Evolutionary conservation across 2,113 vertebrate genomes (phyloP), one percentile per base, ranked within the genome.

Genomic region (Alethe castanea): DNA sequence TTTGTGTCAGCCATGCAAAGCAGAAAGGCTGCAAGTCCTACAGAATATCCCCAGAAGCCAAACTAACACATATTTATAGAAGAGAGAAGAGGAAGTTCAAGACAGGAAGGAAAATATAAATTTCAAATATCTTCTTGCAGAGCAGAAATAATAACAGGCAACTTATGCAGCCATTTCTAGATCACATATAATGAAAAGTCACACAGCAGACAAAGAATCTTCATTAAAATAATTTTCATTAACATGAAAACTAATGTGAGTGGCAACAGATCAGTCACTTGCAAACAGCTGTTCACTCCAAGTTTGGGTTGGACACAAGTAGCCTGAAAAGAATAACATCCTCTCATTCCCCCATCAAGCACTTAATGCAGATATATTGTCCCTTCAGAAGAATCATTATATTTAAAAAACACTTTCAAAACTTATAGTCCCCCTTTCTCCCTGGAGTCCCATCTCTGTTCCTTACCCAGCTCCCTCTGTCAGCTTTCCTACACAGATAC

Each of bases 81-180:
- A 71, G 79, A 84, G 25, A 86, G 45, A 88, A 67, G n/a, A 11
- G 57, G 65, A 91, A 91, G 36, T 90, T 90, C 53, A 85, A 69
- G 73, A 79, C 40, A 87, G 87, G 70, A 96, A 93, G 61, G 65
- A 91, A 93, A 96, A 93, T 40, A 91, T 20, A 85, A 78, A 90
- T 77, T 76, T 91, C 84, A 95, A 76, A 59, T 33, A 65, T 73
- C 25, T 71, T 79, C 59, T 24, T 53, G 38, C 42, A 52, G 36
- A 87, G 36, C 35, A 89, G 57, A 54, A 95, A 50, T 2, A 12
- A 13, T 65, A 89, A 62, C 26, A 70, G 6, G 29, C n/a, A 54
- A 40, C 20, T 40, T 35, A 20, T 2, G 6, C 16, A 71, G 70
- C 8, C 29, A 45, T 28, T 54, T 35, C 65, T 65, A 9, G 23